Evolutionary conservation across 2,888 invertebrate species (phyloP), one percentile per base, ranked within the genome.

Genomic region (Piscicola geometra): DNA sequence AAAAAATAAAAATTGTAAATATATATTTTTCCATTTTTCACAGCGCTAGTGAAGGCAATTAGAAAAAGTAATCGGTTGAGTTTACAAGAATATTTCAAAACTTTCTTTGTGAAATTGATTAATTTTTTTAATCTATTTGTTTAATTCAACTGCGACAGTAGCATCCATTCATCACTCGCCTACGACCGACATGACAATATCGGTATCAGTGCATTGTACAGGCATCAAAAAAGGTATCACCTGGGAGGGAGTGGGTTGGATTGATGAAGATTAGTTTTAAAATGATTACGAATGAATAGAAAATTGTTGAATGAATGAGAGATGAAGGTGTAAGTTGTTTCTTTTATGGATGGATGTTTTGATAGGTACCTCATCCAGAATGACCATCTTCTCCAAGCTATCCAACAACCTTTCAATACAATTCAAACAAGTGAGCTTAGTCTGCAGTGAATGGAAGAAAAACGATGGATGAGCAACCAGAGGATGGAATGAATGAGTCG

Each of bases 181-280:
- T 87, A 95, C 93, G 85, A 94, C 91, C 85, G 93, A 90, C 84
- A 91, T 89, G 80, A 93, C 90, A 81, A 95, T 91, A 83, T 93
- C 92, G 9, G 94, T 92, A 85, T 97, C 94, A 79, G 90, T 90
- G 71, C 94, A 89, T 78, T 91, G 90, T 81, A 94, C 92, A 81
- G 91, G 91, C 83, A 92, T 91, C 50, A 97, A 88, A 79, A 96
- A 89, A 0, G 95, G 95, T 80, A 96, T 47, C 50, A 47, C 50
- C 50, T 47, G 21, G n/a, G n/a, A n/a, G n/a, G n/a, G n/a, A n/a
- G n/a, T n/a, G n/a, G n/a, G n/a, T n/a, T n/a, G n/a, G n/a, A n/a
- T n/a, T n/a, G n/a, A n/a, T n/a, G n/a, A n/a, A n/a, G n/a, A n/a
- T n/a, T n/a, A n/a, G n/a, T n/a, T n/a, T n/a, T n/a, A n/a, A n/a